Evolutionary conservation across 2,113 vertebrate species (phyloP).

Genomic region (Sinocyclocheilus rhinocerous): DNA sequence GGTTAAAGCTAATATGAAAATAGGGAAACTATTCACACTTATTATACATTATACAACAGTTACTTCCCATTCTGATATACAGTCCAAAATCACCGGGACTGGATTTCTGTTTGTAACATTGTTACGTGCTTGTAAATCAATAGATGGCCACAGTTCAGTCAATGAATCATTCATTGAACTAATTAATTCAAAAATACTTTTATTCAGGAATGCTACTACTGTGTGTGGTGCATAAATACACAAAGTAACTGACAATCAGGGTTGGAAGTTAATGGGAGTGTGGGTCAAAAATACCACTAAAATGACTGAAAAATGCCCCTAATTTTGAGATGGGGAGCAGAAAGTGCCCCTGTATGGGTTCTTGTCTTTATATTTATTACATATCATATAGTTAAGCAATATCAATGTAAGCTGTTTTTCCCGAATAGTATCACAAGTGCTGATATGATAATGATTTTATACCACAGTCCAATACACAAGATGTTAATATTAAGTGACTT

Average conservation of each 20-base stretch:
- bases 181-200: not conserved
- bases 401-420: not conserved
- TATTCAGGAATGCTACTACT: not conserved
- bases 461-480: not conserved
- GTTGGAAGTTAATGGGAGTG: not conserved
- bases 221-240: not conserved
- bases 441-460: not conserved
- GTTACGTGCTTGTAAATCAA: no score
- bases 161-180: not conserved
- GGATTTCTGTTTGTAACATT: no score
- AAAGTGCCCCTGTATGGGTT: not conserved
- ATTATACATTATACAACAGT: not conserved
- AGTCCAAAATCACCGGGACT: not conserved
- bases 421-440: not conserved
- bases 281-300: not conserved
- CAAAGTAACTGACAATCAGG: not conserved
- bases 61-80: not conserved
- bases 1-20: no score
- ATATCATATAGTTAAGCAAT: not conserved
- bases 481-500: not conserved
- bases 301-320: not conserved
- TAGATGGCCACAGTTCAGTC: not conserved
- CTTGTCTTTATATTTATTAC: not conserved
- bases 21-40: not conserved
- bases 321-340: not conserved